Evolutionary conservation across 1,140 invertebrate species (phyloP).

Genomic region (Solenopsis fugax): DNA sequence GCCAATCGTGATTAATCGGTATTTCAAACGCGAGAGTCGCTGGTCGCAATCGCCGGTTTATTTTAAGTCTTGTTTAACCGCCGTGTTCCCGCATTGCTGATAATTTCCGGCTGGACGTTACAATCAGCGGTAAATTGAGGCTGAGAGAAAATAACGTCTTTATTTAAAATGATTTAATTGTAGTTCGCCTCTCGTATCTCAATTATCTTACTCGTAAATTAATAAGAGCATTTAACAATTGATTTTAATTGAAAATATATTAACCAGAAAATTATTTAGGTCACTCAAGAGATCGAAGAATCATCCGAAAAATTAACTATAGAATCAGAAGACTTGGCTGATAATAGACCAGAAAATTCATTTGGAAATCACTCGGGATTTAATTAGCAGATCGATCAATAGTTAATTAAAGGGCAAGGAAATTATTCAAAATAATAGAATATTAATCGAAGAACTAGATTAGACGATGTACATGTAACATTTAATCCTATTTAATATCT

Average conservation of each 20-base stretch:
- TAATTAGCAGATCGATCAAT: background rate
- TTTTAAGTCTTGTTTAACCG: conserved; percentile 40
- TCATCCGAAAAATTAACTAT: background rate
- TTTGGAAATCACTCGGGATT: background rate
- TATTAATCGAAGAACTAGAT: background rate
- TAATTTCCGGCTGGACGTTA: background rate
- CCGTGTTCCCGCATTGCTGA: background rate
- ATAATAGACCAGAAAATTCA: background rate
- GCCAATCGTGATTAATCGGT: conserved; percentile 64
- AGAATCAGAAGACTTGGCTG: background rate
- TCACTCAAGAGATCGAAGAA: background rate
- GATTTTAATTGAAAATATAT: background rate
- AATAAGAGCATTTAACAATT: background rate
- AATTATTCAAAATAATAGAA: background rate
- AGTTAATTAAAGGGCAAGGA: no score
- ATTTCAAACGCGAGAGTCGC: conserved; percentile 26
- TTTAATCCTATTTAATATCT: conserved; percentile 2
- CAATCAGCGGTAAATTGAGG: background rate
- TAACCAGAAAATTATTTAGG: background rate
- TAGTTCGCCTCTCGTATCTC: background rate
- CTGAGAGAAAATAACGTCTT: background rate
- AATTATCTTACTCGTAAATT: background rate
- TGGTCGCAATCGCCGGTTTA: conserved; percentile 14
- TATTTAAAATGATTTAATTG: background rate
- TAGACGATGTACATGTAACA: background rate